Base-by-base conservation (phyloP, 2,113 vertebrate genomes). In the Nyctibius bracteatus region DNA sequence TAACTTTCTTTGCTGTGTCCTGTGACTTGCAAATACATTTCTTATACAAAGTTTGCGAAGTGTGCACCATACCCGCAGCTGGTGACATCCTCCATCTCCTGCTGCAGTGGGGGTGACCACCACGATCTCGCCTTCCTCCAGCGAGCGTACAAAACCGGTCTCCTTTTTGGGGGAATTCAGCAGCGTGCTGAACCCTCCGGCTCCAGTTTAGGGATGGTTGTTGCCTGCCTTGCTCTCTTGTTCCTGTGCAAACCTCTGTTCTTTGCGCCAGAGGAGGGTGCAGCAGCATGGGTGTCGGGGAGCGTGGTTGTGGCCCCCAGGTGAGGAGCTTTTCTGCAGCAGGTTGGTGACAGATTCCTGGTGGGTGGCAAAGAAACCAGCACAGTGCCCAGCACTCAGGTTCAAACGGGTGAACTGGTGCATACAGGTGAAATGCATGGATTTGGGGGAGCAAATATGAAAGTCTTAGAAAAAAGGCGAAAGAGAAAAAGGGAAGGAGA, bases 31-130 rank as follows among this genome's bases (percentile, higher is more conserved):
- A 52, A 23, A 35, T 18, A 8, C 14, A 4, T 70, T 43, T 52
- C 16, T 35, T 46, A 30, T 1, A 12, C 8, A 37, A 8, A 35
- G n/a, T 28, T 22, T 44, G 14, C 2, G 0, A 35, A 33, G 39
- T 3, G 0, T 23, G 19, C 4, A 2, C 44, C 3, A 0, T 58
- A 23, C 33, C 22, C 2, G 11, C 14, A 8, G 22, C 62, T 15
- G n/a, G 30, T 1, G 3, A 27, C 3, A 3, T 12, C 15, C 46
- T 33, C 4, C 1, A 8, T 21, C 43, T 71, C 35, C 57, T 52
- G 51, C 51, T 52, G 51, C 25, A 14, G 14, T 52, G 25, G 24
- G 13, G 25, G 51, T 27, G 25, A 25, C 51, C 25, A 27, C 51
- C 14, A 25, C 51, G 0, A 28, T n/a, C n/a, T 41, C 22, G 0